Base-by-base conservation (phyloP, 53 echinoderm and acorn worm genomes). In the Holothuria leucospilota region DNA sequence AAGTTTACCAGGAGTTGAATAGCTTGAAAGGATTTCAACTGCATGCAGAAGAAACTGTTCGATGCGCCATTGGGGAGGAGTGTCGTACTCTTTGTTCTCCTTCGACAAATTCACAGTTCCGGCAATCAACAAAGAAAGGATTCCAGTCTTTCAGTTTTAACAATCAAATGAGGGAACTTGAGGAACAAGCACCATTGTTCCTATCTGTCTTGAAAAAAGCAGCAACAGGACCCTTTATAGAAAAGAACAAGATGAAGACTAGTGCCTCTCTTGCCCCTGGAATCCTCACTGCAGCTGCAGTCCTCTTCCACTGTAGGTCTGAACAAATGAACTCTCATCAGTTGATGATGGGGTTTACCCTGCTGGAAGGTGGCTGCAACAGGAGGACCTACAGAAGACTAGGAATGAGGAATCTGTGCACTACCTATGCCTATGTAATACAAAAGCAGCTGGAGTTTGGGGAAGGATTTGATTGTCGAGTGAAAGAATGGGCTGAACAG, bases 261-360 rank as follows among this genome's bases (percentile, higher is more conserved):
- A 51, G 41, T 24, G 51, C 13, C 3, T 41, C 85, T 68, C 68
- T 85, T 14, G 29, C 28, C 42, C 86, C 86, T 20, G 86, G 62
- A 13, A 86, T 86, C 13, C 21, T 25, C 2, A 62, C 77, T 62
- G 86, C 86, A 62, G 86, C 86, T 61, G 86, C 77, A 60, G 77
- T 86, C 46, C 77, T 86, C 24, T 77, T 86, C 26, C 75, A 86
- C 77, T 86, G 86, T 39, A 68, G 77, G 52, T 75, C 86, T 20
- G 41, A 64, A 24, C 77, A 86, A 0, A 86, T 86, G 77, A 86
- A 86, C 41, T 42, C 59, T 64, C 86, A 86, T 39, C 86, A 86
- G 63, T 75, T 86, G 38, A 18, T 86, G 29, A 86, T 62, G 16
- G 86, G 86, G 28, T 77, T 86, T n/a, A 86, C 86, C 13, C 75